phyloP scores from a whole-genome alignment of 1,140 invertebrate genomes.

The Brachionus manjavacas region DNA sequence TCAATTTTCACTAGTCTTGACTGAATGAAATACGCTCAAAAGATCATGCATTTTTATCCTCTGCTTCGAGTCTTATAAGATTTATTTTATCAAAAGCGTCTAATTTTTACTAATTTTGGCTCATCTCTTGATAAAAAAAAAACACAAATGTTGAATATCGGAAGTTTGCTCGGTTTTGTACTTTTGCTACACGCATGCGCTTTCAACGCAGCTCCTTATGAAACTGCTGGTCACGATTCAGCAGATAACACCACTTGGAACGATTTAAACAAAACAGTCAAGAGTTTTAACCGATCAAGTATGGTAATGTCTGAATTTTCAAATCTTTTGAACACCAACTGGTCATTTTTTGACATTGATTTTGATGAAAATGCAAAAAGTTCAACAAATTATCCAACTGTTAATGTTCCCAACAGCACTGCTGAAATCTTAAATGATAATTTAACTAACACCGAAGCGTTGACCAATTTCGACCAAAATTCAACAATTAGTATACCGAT shows the following conservation, averaged over 20 bases:
- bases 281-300: background rate
- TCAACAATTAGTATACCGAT: background rate
- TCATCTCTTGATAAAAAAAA: background rate
- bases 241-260: background rate
- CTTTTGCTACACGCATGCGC: background rate
- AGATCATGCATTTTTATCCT: constrained; percentile 8
- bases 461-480: background rate
- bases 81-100: background rate
- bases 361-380: background rate
- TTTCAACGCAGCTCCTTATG: background rate
- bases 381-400: background rate
- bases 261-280: background rate
- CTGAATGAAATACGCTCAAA: background rate
- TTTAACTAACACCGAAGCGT: background rate
- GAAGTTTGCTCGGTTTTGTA: background rate
- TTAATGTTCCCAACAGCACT: background rate
- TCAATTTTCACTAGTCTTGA: background rate
- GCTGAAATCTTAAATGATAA: background rate
- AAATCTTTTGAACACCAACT: background rate
- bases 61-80: background rate
- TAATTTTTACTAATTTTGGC: background rate
- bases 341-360: background rate
- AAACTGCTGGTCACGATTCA: background rate
- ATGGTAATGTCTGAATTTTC: background rate
- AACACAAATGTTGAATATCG: background rate